Evolutionary conservation across 2,888 invertebrate species (phyloP).

Genomic region (Sinohyriopsis cumingii): DNA sequence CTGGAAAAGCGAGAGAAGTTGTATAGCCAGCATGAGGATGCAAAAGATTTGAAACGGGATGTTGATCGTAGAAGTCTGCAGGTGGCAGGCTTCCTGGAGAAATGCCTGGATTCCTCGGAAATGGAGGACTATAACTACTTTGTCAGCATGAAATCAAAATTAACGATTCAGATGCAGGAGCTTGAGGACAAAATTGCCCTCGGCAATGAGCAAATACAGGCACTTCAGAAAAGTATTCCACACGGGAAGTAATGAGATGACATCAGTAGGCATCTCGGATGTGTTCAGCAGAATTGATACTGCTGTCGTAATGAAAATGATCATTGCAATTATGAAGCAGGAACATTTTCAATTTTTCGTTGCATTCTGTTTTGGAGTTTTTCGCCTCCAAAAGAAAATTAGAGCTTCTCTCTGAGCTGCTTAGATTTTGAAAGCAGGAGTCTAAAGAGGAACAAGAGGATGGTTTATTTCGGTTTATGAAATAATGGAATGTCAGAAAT

Average conservation of each 20-base stretch:
- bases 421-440: too few relatives aligned
- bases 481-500: too few relatives aligned
- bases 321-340: too few relatives aligned
- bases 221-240: slow-evolving; percentile 78
- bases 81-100: slow-evolving; percentile 80
- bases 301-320: too few relatives aligned
- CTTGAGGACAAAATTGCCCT: slow-evolving; percentile 87
- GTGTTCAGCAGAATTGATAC: too few relatives aligned
- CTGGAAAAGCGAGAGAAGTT: slow-evolving; percentile 83
- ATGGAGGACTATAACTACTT: slow-evolving; percentile 87
- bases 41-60: slow-evolving; percentile 85
- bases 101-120: slow-evolving; percentile 80
- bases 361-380: too few relatives aligned
- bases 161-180: slow-evolving; percentile 86
- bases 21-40: slow-evolving; percentile 85
- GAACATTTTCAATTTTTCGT: too few relatives aligned
- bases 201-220: slow-evolving; percentile 85
- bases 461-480: too few relatives aligned
- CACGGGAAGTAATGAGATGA: slow-evolving; percentile 10
- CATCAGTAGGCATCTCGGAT: too few relatives aligned
- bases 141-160: slow-evolving; percentile 88
- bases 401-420: too few relatives aligned
- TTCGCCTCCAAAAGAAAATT: too few relatives aligned
- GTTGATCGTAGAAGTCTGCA: slow-evolving; percentile 84
- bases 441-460: too few relatives aligned